Evolutionary conservation across 1,140 invertebrate species (phyloP), one percentile per base, ranked within the genome.

Genomic region (Lerema accius): DNA sequence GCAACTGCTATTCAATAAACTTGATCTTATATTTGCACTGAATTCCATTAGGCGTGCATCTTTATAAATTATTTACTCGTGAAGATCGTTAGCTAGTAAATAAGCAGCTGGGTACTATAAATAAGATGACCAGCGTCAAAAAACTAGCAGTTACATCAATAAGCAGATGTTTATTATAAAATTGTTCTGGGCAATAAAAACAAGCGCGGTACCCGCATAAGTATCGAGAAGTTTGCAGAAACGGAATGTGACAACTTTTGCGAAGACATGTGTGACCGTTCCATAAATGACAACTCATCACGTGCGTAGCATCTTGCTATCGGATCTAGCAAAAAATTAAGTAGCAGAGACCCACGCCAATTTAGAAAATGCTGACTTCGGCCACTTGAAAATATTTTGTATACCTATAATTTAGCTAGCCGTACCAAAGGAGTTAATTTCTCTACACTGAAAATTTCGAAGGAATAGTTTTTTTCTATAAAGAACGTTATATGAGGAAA

Each of bases 291-390:
- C 55, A 60, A 39, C 35, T 26, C 68, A 49, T 82, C 80, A 86
- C 76, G 76, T 85, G 84, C 59, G 62, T 43, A 63, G 51, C 82
- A 85, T 86, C 78, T 84, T 84, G 72, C 40, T 56, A 43, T 51
- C 51, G 61, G 61, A 45, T 28, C 55, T 19, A 17, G 67, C 77
- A 88, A 86, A 88, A 85, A 80, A 76, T 68, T 51, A 42, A 61
- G 61, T 55, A 43, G 64, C 49, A 26, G 16, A 40, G 37, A 26
- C 50, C 19, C 40, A 14, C 43, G 17, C 15, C 14, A n/a, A 4
- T 13, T 16, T 32, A 42, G 16, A n/a, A 37, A 56, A 56, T 17
- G n/a, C 7, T 14, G 9, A 32, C 39, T 28, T 9, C 45, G 51
- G 13, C 16, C 53, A 45, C 39, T 56, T 56, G 46, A 49, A 43